A percentile compares a stretch with the other conserved stretches of the same genome.
phyloP scores from a whole-genome alignment of 2,888 invertebrate genomes.

The Dichetophora obliterata region DNA sequence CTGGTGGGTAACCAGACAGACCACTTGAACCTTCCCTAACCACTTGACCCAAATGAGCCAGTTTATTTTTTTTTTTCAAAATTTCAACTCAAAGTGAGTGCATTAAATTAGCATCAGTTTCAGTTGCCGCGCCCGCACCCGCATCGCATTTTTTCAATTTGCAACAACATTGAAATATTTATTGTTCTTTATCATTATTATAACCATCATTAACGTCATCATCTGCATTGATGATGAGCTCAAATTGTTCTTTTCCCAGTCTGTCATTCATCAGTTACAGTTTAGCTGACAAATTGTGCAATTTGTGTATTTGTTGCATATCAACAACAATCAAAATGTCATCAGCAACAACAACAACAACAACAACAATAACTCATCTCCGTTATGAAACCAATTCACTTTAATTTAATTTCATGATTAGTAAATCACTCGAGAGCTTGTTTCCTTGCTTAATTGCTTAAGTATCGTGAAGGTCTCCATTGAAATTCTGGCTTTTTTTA shows the following conservation, averaged over 20 bases:
- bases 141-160: slow-evolving; percentile 18
- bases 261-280: not conserved
- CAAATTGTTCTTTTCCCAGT: slow-evolving; percentile 32
- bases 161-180: slow-evolving; percentile 9
- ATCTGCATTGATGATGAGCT: slow-evolving; percentile 1
- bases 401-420: slow-evolving; percentile 27
- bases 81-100: not conserved
- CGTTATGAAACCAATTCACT: slow-evolving; percentile 10
- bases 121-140: slow-evolving; percentile 21
- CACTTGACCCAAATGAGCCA: slow-evolving; percentile 19
- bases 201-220: not conserved
- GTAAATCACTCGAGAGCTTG: slow-evolving; percentile 22
- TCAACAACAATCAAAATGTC: slow-evolving; percentile 6
- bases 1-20: not conserved
- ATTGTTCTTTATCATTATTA: not conserved
- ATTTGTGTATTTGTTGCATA: slow-evolving; percentile 18
- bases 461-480: slow-evolving; percentile 4
- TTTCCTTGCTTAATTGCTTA: slow-evolving; percentile 30
- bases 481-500: not conserved
- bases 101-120: not conserved
- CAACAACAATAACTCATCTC: not conserved
- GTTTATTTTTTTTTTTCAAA: not conserved
- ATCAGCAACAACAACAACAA: not conserved
- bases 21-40: slow-evolving; percentile 15
- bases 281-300: slow-evolving; percentile 29